These are phyloP conservation scores for Microctenopoma steveboyesi DNA, from an alignment of 2,797 vertebrate species.

Conservation along the genomic window DNA sequence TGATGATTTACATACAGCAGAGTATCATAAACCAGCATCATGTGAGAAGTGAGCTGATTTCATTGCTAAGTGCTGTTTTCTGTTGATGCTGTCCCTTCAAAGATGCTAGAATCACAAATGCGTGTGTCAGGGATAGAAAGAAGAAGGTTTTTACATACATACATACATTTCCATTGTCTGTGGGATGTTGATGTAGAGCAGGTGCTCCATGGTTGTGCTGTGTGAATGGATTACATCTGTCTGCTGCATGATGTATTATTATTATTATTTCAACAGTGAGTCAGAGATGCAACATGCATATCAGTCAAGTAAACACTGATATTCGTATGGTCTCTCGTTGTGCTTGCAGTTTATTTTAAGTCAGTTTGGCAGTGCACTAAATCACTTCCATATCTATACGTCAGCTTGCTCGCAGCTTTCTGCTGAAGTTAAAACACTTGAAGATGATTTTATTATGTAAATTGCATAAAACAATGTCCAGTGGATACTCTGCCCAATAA, in stretches of 20 bases:
- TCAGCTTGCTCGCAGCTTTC: no score
- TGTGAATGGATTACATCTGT: background rate
- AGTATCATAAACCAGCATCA: slow-evolving; percentile 6
- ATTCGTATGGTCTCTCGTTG: background rate
- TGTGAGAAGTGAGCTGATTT: background rate
- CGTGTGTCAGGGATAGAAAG: no score
- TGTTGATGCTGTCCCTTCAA: background rate
- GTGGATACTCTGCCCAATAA: no score
- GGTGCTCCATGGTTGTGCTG: background rate
- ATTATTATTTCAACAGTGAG: slow-evolving; percentile 11
- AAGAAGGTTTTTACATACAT: no score
- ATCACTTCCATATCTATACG: no score
- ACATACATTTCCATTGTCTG: no score
- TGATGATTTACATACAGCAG: slow-evolving; percentile 11
- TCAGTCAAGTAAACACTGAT: background rate
- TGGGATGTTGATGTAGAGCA: background rate
- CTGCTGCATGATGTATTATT: background rate
- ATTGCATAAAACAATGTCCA: no score
- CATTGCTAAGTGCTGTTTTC: background rate
- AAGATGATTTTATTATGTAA: no score
- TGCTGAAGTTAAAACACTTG: no score
- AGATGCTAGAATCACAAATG: background rate
- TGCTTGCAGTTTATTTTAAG: background rate
- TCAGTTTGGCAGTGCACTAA: background rate
- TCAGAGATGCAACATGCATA: background rate